A percentile compares a stretch with the other conserved stretches of the same genome.
phyloP scores from a whole-genome alignment of 2,797 vertebrate genomes.

The Delichon dasypus region DNA sequence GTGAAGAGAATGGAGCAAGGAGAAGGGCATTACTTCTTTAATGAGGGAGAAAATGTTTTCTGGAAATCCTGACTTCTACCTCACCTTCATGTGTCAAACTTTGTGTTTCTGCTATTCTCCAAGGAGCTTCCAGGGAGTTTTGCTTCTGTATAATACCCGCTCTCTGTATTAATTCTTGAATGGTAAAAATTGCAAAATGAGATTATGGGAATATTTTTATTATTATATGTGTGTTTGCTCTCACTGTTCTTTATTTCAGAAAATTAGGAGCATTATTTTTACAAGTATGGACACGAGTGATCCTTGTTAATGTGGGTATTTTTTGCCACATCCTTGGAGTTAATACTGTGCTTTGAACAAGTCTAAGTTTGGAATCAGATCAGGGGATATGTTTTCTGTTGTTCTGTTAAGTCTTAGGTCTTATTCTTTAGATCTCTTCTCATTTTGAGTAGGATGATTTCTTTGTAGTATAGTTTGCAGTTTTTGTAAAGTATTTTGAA shows the following conservation, averaged over 20 bases:
- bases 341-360: neutral
- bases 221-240: neutral
- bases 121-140: neutral
- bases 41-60: neutral
- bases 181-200: neutral
- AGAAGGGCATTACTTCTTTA: neutral
- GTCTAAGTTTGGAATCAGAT: neutral
- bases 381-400: neutral
- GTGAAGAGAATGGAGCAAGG: neutral
- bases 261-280: neutral
- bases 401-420: neutral
- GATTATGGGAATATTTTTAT: neutral
- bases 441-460: neutral
- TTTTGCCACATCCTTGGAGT: neutral
- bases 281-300: neutral
- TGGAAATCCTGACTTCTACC: neutral
- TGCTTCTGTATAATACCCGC: neutral
- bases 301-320: neutral
- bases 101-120: neutral
- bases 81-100: neutral
- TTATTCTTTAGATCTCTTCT: neutral
- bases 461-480: neutral
- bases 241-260: neutral
- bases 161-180: neutral
- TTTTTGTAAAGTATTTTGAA: neutral